These are phyloP conservation scores for Dipodomys ordii DNA, from an alignment of 2,113 vertebrate species.

Conservation along the genomic window DNA sequence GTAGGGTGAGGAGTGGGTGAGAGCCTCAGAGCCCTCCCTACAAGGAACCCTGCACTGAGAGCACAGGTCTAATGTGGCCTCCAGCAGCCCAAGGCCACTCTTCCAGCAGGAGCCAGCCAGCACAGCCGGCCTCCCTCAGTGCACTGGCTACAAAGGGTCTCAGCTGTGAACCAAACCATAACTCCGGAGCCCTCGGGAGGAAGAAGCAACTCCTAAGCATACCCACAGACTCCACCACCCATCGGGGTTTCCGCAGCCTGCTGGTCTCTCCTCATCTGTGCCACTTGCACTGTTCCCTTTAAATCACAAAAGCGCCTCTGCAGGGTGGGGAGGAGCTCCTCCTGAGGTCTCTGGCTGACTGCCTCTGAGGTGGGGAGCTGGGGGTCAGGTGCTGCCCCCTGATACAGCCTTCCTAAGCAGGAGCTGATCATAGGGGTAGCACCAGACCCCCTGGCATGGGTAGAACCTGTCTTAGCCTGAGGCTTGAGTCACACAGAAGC, in stretches of 20 bases:
- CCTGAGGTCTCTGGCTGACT: too few relatives aligned
- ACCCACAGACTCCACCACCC: neutral
- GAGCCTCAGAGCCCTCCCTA: neutral
- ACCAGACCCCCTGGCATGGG: too few relatives aligned
- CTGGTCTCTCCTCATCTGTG: neutral
- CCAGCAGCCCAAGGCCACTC: neutral
- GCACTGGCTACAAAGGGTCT: too few relatives aligned
- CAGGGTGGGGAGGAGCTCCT: too few relatives aligned
- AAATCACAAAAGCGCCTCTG: neutral
- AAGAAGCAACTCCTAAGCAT: too few relatives aligned
- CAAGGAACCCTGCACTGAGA: neutral
- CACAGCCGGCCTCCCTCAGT: neutral
- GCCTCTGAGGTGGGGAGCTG: accelerated
- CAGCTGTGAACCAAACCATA: neutral
- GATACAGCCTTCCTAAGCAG: neutral
- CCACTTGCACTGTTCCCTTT: neutral
- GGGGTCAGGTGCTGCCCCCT: neutral
- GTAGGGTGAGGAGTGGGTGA: neutral
- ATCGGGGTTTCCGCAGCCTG: too few relatives aligned
- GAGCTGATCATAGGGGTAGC: neutral
- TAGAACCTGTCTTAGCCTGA: neutral
- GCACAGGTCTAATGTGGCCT: neutral
- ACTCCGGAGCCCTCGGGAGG: too few relatives aligned
- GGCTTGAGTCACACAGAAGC: neutral
- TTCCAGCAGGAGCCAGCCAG: neutral